phyloP scores from a whole-genome alignment of 2,797 vertebrate species.

The Xenops minutus region DNA sequence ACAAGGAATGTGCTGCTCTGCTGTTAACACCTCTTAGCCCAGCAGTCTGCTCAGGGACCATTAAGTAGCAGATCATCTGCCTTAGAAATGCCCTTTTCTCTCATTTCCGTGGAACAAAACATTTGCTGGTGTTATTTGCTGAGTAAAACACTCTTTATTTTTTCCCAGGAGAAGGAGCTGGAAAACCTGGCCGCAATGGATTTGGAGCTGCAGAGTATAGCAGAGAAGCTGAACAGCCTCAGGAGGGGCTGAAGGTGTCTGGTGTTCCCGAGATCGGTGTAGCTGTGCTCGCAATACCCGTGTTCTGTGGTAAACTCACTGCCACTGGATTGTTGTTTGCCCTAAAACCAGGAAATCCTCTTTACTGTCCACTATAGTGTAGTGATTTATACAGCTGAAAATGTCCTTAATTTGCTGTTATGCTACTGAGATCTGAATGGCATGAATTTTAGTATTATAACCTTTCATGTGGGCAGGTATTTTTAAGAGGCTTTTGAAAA shows the following conservation, averaged over 20 bases:
- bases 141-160: not conserved
- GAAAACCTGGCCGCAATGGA: constrained; percentile 91
- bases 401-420: constrained; percentile 76
- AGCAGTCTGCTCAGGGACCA: not conserved
- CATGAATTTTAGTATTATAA: constrained; percentile 79
- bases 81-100: not conserved
- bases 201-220: constrained; percentile 89
- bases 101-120: not conserved
- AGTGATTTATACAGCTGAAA: constrained; percentile 63
- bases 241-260: constrained; percentile 68
- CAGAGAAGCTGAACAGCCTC: constrained; percentile 83
- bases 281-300: not conserved
- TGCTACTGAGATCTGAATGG: constrained; percentile 76
- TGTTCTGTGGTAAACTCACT: constrained; percentile 67
- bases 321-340: constrained; percentile 54
- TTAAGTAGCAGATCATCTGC: not conserved
- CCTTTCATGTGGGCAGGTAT: constrained; percentile 55
- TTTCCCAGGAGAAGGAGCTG: constrained; percentile 86
- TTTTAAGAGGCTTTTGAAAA: constrained; percentile 74
- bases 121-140: rapidly evolving
- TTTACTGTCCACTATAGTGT: constrained; percentile 61
- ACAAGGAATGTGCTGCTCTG: too few species aligned
- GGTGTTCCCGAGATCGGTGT: not conserved
- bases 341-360: constrained; percentile 64
- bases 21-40: not conserved